Base-by-base conservation (phyloP, 1,140 invertebrate species). In the Heterodera carotae region DNA sequence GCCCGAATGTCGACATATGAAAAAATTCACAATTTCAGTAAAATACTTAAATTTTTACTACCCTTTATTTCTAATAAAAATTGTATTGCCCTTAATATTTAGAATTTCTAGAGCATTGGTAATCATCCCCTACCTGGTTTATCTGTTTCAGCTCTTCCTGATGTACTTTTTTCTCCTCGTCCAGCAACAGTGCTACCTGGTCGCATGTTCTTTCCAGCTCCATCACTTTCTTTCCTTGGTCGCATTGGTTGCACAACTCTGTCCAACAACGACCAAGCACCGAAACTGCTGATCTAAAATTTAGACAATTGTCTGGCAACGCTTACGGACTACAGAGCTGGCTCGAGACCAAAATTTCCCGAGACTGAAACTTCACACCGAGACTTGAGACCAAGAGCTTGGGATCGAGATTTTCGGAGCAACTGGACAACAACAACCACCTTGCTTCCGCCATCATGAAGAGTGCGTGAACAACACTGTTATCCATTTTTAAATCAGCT, bases 61-160 rank as follows among this genome's bases (percentile, higher is more conserved):
- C 29, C 29, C 22, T 62, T 62, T 8, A 7, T 15, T n/a, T n/a
- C n/a, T n/a, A n/a, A n/a, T n/a, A n/a, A n/a, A n/a, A n/a, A n/a
- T n/a, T n/a, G n/a, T n/a, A n/a, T n/a, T 25, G 60, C 60, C 60
- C 60, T 62, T n/a, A n/a, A n/a, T n/a, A n/a, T n/a, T n/a, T n/a
- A n/a, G n/a, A n/a, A n/a, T n/a, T n/a, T n/a, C n/a, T n/a, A n/a
- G n/a, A n/a, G n/a, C n/a, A n/a, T n/a, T n/a, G n/a, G n/a, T n/a
- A n/a, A n/a, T n/a, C n/a, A n/a, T 62, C 29, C 25, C 62, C n/a
- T 34, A 75, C 68, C 67, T 75, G 73, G 27, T 75, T 75, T 69
- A 75, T 75, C 39, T 66, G 39, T 10, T 60, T 29, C 73, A 75
- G 59, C 60, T 75, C 27, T 75, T 75, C 73, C 60, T 62, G 60